These are phyloP conservation scores for Nephrotoma flavescens DNA, from an alignment of 2,888 invertebrate genomes.

Conservation along the genomic window DNA sequence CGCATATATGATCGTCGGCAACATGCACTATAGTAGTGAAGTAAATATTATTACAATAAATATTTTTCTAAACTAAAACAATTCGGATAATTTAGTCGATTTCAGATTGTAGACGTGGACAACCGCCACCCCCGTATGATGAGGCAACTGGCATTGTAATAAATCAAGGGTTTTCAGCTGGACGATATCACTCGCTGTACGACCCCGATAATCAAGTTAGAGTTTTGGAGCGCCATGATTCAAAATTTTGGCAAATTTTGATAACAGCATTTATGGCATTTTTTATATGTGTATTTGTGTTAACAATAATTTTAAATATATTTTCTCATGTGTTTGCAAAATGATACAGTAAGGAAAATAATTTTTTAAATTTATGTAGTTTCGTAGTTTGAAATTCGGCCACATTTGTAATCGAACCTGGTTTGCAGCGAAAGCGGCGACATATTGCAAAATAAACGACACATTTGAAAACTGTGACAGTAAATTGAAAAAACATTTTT, in stretches of 20 bases:
- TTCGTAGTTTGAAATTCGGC: too few species aligned
- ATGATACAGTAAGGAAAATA: too few species aligned
- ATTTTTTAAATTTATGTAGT: too few species aligned
- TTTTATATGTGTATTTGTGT: neutral
- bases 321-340: neutral
- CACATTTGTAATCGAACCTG: too few species aligned
- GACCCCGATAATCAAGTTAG: neutral
- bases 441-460: too few species aligned
- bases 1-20: neutral
- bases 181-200: neutral
- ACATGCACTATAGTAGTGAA: neutral
- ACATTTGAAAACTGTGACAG: too few species aligned
- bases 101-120: neutral
- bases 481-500: too few species aligned
- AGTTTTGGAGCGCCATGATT: neutral
- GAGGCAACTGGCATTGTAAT: neutral
- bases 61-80: neutral
- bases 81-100: neutral
- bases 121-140: neutral
- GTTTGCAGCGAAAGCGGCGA: too few species aligned
- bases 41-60: neutral
- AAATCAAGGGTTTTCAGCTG: neutral
- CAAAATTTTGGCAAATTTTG: neutral
- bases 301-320: neutral
- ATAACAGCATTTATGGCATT: neutral